phyloP scores from a whole-genome alignment of 37 sponge, comb jelly and placozoan species.

The Amphimedon queenslandica region DNA sequence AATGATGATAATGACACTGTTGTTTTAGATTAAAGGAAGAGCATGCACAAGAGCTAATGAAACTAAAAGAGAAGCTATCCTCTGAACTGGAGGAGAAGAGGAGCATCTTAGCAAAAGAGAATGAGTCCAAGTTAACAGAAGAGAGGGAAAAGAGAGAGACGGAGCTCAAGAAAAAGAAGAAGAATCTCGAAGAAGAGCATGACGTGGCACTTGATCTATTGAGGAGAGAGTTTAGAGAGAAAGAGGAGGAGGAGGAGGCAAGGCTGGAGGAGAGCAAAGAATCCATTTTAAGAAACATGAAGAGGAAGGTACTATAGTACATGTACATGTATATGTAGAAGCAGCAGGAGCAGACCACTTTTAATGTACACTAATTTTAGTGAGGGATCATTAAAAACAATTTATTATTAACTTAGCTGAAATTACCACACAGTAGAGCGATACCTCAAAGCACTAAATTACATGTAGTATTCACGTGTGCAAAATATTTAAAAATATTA shows the following conservation, averaged over 20 bases:
- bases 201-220: background rate
- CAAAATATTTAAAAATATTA: too few relatives aligned
- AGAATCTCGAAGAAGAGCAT: background rate
- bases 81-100: background rate
- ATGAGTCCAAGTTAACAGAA: constrained; percentile 8
- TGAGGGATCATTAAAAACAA: too few relatives aligned
- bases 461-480: too few relatives aligned
- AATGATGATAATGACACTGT: too few relatives aligned
- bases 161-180: background rate
- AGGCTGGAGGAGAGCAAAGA: constrained; percentile 48
- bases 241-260: constrained; percentile 70
- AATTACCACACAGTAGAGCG: too few relatives aligned
- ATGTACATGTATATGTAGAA: constrained; percentile 1
- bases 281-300: constrained; percentile 37
- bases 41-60: background rate
- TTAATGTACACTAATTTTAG: too few relatives aligned
- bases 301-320: constrained; percentile 36
- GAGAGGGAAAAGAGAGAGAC: constrained; percentile 12
- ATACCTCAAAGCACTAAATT: too few relatives aligned
- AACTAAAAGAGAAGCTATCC: background rate
- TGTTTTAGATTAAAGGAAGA: background rate
- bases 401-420: too few relatives aligned
- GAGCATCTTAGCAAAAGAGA: constrained; percentile 26
- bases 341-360: too few relatives aligned
- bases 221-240: constrained; percentile 33